A percentile compares a stretch with the other conserved stretches of the same genome.
Conservation (phyloP, 1,140 invertebrate genomes). For the Pygmarrhopalites habei region DNA sequence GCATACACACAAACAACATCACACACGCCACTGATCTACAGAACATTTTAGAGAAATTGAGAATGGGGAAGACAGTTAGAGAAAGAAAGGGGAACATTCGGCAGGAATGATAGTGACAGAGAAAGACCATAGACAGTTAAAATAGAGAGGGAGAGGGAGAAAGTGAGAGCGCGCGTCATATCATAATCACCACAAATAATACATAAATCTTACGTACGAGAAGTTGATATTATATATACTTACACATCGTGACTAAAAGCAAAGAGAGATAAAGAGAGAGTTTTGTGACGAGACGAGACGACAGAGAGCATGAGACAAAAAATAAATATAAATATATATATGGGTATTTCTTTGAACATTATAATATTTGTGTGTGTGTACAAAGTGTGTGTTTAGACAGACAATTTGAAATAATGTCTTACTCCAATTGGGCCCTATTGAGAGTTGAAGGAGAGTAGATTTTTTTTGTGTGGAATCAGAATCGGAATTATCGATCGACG, state of each 20-base stretch:
- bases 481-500: constrained; percentile 17
- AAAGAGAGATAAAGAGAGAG: neutral
- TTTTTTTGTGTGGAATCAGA: neutral
- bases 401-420: constrained; percentile 30
- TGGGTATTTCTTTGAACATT: neutral
- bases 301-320: neutral
- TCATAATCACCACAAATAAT: no score
- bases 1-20: no score
- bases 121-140: constrained; percentile 3
- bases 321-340: neutral
- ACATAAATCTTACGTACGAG: no score
- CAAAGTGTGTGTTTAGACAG: no score
- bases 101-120: constrained; percentile 15
- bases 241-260: neutral
- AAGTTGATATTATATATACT: no score
- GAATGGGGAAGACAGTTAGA: constrained; percentile 18
- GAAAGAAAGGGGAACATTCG: constrained; percentile 24
- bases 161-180: constrained; percentile 10
- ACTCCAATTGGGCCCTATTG: constrained; percentile 39
- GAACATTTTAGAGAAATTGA: no score
- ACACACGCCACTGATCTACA: no score
- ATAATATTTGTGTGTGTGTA: no score
- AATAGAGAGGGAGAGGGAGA: constrained; percentile 4
- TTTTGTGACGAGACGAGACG: neutral
- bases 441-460: neutral